Base-by-base conservation (phyloP, 35 echinoderm and acorn worm species). In the Hemicentrotus pulcherrimus region DNA sequence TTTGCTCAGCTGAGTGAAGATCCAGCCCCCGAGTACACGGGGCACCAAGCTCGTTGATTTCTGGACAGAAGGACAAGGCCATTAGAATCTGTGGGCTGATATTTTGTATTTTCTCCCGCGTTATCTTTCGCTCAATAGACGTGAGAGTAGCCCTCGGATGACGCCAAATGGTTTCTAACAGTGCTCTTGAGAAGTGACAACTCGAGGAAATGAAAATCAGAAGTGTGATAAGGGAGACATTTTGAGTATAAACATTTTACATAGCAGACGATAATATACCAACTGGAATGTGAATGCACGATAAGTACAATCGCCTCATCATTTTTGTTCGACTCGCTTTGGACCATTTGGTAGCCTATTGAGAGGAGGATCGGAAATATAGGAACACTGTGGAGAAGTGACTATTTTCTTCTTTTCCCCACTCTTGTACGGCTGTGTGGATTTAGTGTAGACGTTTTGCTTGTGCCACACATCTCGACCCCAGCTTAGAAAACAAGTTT, bases 111-210 rank as follows among this genome's bases (percentile, higher is more conserved):
- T 78, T 22, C 65, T 28, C 65, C 19, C 65, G 65, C 65, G 65
- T n/a, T 78, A 78, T 78, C 65, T 78, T 78, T 78, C 65, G 65
- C 28, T 78, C 22, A 16, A 28, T 28, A 4, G 24, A 7, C 65
- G 65, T n/a, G 24, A n/a, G 65, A 78, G 65, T 4, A 47, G 11
- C 32, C 88, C 6, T 90, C 32, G 88, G 32, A 47, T 22, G 88
- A 31, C 91, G 48, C 91, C 91, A 93, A 93, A 93, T 93, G 91
- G 91, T 93, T 93, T 93, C 91, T 93, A 93, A 28, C 91, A 93
- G n/a, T n/a, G 91, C 91, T 93, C 46, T 58, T 58, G 91, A 93
- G 48, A 92, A 16, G 46, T 93, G 91, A 93, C 91, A 93, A 58
- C 46, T 14, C 48, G 46, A 31, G n/a, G 30, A 93, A 33, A 22